phyloP scores from a whole-genome alignment of 2,797 vertebrate genomes.

The Leptatherina wallacei region DNA sequence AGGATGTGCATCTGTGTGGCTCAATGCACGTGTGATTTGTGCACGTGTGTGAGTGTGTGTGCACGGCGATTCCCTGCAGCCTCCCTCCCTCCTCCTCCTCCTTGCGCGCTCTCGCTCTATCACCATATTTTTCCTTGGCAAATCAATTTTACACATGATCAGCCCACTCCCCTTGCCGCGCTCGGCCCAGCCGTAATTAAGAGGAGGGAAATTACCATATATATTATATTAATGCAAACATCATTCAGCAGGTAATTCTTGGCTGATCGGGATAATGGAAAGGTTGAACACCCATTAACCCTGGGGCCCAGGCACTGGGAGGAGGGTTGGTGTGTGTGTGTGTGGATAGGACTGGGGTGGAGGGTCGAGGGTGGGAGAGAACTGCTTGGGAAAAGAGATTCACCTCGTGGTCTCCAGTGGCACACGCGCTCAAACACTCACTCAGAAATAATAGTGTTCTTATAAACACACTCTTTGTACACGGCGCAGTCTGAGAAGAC shows the following conservation, averaged over 20 bases:
- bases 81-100: slow-evolving; percentile 84
- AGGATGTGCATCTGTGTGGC: slow-evolving; percentile 49
- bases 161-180: slow-evolving; percentile 98
- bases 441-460: slow-evolving; percentile 69
- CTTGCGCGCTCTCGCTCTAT: slow-evolving; percentile 89
- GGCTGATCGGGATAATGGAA: slow-evolving; percentile 99
- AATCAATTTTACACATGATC: slow-evolving; percentile 99
- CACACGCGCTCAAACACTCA: slow-evolving; percentile 60
- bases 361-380: slow-evolving; percentile 61
- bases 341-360: slow-evolving; percentile 43
- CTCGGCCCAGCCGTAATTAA: slow-evolving; percentile 99
- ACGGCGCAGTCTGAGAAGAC: slow-evolving; percentile 26
- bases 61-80: slow-evolving; percentile 74
- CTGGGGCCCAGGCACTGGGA: slow-evolving; percentile 91
- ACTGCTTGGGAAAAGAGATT: slow-evolving; percentile 91
- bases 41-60: slow-evolving; percentile 74
- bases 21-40: slow-evolving; percentile 53
- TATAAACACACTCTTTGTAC: slow-evolving; percentile 55
- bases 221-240: slow-evolving; percentile 99
- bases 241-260: slow-evolving; percentile 99
- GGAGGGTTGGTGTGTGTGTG: slow-evolving; percentile 56
- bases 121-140: slow-evolving; percentile 98
- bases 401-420: slow-evolving; percentile 91
- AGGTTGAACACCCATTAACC: slow-evolving; percentile 99
- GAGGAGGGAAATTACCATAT: slow-evolving; percentile 99